A percentile compares a stretch with the other conserved stretches of the same genome.
These are phyloP conservation scores for Rhadina sibilatrix DNA, from an alignment of 2,113 vertebrate genomes.

Conservation along the genomic window DNA sequence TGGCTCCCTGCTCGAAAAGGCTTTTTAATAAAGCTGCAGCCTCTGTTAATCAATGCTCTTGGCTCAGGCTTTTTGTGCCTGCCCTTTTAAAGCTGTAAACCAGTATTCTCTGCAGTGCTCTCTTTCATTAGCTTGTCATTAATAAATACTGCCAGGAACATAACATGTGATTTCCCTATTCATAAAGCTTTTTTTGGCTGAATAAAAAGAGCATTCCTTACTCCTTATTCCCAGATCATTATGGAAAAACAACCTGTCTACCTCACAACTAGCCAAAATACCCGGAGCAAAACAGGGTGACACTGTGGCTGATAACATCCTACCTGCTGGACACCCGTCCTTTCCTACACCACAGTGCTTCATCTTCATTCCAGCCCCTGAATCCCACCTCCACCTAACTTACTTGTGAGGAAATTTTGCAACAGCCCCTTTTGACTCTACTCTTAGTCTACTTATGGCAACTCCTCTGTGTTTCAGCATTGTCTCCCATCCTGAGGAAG, in stretches of 20 bases:
- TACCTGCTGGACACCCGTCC: background rate
- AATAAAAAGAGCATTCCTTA: constrained; percentile 3
- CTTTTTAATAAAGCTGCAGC: background rate
- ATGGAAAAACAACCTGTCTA: background rate
- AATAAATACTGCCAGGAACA: background rate
- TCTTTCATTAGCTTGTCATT: background rate
- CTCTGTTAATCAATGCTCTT: background rate
- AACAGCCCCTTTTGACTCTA: background rate
- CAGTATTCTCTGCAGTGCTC: background rate
- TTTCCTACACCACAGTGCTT: background rate
- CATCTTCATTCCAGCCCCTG: background rate
- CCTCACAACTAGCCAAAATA: background rate
- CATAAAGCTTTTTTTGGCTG: background rate
- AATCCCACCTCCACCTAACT: background rate
- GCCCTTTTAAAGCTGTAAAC: constrained; percentile 6
- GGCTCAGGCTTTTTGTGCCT: background rate
- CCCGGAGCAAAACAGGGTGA: accelerated
- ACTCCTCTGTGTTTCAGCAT: background rate
- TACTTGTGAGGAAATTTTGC: background rate
- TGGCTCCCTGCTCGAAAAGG: background rate
- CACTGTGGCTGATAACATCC: background rate
- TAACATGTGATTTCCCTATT: background rate
- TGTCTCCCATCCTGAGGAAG: background rate
- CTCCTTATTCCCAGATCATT: background rate
- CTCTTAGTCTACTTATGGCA: background rate